phyloP scores from a whole-genome alignment of 2,113 vertebrate species.

The Diphyllodes magnificus region DNA sequence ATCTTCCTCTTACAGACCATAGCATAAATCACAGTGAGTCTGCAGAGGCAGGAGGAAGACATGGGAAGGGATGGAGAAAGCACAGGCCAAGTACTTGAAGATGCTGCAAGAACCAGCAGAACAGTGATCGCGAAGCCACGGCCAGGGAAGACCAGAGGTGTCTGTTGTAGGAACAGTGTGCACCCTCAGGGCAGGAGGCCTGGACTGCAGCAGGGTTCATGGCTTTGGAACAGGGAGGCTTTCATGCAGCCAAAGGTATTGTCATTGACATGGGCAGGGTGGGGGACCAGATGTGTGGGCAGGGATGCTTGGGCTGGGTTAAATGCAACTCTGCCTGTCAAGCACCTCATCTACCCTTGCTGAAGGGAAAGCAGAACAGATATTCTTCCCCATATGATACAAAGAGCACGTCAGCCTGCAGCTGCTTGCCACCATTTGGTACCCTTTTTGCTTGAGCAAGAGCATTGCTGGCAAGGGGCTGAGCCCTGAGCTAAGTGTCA shows the following conservation, averaged over 20 bases:
- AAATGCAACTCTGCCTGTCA: not conserved
- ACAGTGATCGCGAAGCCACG: not conserved
- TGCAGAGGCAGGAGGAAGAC: not conserved
- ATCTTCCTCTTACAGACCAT: not conserved
- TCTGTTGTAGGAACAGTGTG: not conserved
- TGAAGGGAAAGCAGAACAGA: not conserved
- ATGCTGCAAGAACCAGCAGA: not conserved
- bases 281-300: not conserved
- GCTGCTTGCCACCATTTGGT: not conserved
- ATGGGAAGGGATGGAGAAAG: not conserved
- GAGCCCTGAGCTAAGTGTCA: not conserved
- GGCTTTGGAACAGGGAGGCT: not conserved
- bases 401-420: not conserved
- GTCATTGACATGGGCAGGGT: accelerated
- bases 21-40: not conserved
- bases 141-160: not conserved
- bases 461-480: not conserved
- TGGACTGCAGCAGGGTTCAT: not conserved
- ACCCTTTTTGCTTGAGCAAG: not conserved
- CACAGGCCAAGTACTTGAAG: accelerated
- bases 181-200: not conserved
- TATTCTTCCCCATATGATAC: accelerated
- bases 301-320: not conserved
- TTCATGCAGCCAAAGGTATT: not conserved
- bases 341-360: not conserved